phyloP scores from a whole-genome alignment of 2,113 vertebrate species.

The Syngnathus typhle region DNA sequence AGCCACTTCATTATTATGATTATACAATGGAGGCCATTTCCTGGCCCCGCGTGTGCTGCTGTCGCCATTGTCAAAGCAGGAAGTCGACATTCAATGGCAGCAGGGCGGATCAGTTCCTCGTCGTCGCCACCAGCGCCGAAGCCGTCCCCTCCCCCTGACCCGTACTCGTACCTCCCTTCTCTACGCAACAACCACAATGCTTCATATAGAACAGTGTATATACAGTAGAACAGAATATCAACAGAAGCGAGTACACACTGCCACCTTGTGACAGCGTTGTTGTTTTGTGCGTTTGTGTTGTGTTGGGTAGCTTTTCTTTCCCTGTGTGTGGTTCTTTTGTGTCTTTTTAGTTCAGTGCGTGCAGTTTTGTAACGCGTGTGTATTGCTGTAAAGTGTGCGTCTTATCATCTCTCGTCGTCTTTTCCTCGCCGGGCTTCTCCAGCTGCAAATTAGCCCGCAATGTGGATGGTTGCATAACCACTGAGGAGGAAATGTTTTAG shows the following conservation, averaged over 20 bases:
- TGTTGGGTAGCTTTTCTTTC: neutral
- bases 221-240: neutral
- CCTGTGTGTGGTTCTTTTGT: neutral
- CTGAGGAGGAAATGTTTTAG: constrained; percentile 69
- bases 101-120: constrained; percentile 80
- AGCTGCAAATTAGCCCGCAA: constrained; percentile 52
- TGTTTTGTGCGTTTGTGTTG: neutral
- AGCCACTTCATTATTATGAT: neutral
- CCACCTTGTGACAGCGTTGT: too few relatives aligned
- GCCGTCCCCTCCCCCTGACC: constrained; percentile 19
- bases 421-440: constrained; percentile 18
- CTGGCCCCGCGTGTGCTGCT: constrained; percentile 10
- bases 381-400: neutral
- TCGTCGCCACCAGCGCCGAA: constrained; percentile 33
- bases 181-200: neutral
- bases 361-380: neutral
- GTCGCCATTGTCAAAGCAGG: constrained; percentile 69
- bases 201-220: too few relatives aligned
- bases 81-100: constrained; percentile 76
- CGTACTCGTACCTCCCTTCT: constrained; percentile 11
- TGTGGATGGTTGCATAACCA: constrained; percentile 66
- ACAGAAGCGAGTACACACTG: neutral
- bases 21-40: constrained; percentile 22
- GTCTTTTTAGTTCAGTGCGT: neutral
- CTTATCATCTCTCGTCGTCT: constrained; percentile 38